A percentile compares a stretch with the other conserved stretches of the same genome.
Evolutionary conservation across 2,113 vertebrate species (phyloP).

Genomic region (Aplodontia rufa): DNA sequence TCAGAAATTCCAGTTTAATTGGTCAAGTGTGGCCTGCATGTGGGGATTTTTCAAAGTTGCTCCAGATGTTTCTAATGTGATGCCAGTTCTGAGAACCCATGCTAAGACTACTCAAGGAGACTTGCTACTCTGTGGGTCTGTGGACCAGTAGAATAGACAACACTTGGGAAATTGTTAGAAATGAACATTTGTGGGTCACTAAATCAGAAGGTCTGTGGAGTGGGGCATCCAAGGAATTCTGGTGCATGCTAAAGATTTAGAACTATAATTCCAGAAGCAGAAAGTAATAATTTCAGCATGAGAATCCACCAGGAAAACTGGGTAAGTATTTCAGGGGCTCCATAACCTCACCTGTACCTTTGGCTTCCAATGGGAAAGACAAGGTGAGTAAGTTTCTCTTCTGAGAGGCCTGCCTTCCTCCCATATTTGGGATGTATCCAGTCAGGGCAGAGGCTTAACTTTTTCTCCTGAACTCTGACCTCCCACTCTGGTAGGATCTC

Average conservation of each 20-base stretch:
- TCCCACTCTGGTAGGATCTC: conserved; percentile 65
- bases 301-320: neutral
- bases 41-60: neutral
- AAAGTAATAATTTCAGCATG: neutral
- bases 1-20: conserved; percentile 45
- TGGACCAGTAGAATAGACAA: neutral
- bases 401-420: neutral
- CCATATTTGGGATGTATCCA: conserved; percentile 74
- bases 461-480: conserved; percentile 83
- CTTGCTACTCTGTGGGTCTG: neutral
- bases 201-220: neutral
- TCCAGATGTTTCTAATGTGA: conserved; percentile 26
- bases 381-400: conserved; percentile 38
- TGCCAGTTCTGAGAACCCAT: conserved; percentile 13
- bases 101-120: neutral
- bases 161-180: neutral
- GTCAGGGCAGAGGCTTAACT: conserved; percentile 56
- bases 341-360: neutral
- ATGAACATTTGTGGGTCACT: neutral
- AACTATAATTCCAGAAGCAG: neutral
- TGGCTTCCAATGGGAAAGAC: conserved; percentile 22
- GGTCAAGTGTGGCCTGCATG: neutral
- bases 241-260: neutral
- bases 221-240: neutral
- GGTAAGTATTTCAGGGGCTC: neutral